These are phyloP conservation scores for Hycleus cichorii DNA, from an alignment of 1,140 invertebrate species.

Conservation along the genomic window DNA sequence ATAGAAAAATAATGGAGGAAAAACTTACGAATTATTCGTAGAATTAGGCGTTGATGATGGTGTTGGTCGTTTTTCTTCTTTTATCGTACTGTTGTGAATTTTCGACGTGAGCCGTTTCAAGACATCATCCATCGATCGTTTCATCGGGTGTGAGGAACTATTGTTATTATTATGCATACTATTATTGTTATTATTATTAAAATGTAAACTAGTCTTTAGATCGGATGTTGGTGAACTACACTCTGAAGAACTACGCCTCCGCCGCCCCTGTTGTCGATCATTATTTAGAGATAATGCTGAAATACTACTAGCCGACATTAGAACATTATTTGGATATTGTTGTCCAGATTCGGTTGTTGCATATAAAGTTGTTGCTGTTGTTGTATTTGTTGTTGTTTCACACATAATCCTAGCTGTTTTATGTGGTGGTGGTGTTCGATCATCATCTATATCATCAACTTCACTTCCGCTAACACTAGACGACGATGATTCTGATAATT, in stretches of 20 bases:
- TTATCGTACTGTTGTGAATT: conserved; percentile 61
- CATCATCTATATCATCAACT: conserved; percentile 48
- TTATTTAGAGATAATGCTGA: conserved; percentile 44
- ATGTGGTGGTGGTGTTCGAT: conserved; percentile 39
- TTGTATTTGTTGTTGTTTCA: conserved; percentile 10
- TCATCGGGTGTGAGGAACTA: conserved; percentile 44
- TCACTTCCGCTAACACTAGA: conserved; percentile 51
- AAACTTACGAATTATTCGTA: conserved; percentile 36
- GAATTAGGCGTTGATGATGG: conserved; percentile 51
- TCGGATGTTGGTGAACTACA: conserved; percentile 59
- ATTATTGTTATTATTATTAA: conserved; percentile 49
- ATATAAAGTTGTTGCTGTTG: too few species aligned
- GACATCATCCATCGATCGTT: conserved; percentile 79
- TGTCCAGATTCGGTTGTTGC: too few species aligned
- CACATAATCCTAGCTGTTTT: conserved; percentile 35
- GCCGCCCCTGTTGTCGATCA: conserved; percentile 41
- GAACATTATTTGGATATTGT: conserved; percentile 14
- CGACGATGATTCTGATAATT: conserved; percentile 51
- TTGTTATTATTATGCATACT: conserved; percentile 45
- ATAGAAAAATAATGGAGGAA: neutral
- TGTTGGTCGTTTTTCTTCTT: conserved; percentile 58
- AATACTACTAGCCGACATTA: conserved; percentile 19
- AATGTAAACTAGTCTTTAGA: conserved; percentile 45
- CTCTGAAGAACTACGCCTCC: conserved; percentile 55
- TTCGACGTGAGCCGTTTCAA: conserved; percentile 75